Evolutionary conservation across 2,113 vertebrate genomes (phyloP).

Genomic region (Arvicanthis niloticus): DNA sequence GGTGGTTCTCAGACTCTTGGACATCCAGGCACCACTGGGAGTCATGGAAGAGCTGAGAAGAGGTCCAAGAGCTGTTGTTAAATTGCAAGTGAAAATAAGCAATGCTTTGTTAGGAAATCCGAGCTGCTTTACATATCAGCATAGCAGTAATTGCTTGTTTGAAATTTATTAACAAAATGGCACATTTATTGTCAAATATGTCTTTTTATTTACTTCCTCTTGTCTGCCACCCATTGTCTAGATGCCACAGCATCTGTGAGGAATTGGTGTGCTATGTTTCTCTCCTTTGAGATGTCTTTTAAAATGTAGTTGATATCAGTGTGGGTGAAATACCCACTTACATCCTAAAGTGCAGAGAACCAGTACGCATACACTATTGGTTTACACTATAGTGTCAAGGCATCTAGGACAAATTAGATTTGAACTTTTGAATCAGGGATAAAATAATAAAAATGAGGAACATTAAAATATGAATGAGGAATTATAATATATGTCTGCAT

Average conservation of each 20-base stretch:
- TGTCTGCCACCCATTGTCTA: background rate
- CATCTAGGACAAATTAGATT: background rate
- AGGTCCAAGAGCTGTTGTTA: background rate
- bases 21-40: too few species aligned
- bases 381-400: background rate
- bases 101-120: background rate
- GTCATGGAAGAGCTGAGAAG: too few species aligned
- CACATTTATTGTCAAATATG: constrained; percentile 26
- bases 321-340: background rate
- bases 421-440: background rate
- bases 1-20: too few species aligned
- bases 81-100: background rate
- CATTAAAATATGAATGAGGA: background rate
- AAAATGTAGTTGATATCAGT: constrained; percentile 21
- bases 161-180: constrained; percentile 16
- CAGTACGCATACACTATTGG: background rate
- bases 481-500: background rate
- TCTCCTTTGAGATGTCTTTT: background rate
- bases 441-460: background rate
- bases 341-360: background rate
- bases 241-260: background rate
- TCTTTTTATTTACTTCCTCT: background rate
- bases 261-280: constrained; percentile 9
- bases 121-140: background rate
- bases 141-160: background rate